A percentile compares a stretch with the other conserved stretches of the same genome.
Conservation (phyloP, 2,113 vertebrate genomes). For the Maccullochella peelii region DNA sequence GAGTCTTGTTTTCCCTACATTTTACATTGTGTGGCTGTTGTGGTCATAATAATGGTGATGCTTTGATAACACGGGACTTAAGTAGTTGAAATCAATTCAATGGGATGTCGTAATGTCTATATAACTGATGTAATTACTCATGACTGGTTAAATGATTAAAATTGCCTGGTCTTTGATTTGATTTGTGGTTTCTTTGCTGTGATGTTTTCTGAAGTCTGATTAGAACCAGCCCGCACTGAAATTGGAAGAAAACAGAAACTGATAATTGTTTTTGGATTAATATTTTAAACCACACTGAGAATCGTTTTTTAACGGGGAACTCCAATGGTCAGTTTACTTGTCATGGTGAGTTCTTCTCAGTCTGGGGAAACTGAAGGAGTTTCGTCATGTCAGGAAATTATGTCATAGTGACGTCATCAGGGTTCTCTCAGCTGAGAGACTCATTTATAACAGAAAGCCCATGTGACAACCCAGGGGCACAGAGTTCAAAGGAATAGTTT, state of each 20-base stretch:
- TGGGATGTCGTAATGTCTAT: conserved; percentile 72
- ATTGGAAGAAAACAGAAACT: neutral
- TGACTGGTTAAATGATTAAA: conserved; percentile 76
- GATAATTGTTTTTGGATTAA: neutral
- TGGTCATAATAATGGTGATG: conserved; percentile 35
- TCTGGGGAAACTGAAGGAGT: neutral
- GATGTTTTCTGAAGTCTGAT: neutral
- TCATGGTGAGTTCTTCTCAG: no score
- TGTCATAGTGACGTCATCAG: neutral
- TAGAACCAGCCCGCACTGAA: neutral
- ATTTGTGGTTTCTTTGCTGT: neutral
- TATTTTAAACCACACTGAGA: neutral
- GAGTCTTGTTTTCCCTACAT: conserved; percentile 37
- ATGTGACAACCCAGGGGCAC: neutral
- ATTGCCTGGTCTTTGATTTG: conserved; percentile 71
- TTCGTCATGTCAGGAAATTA: no score
- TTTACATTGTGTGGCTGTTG: conserved; percentile 37
- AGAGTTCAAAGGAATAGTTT: neutral
- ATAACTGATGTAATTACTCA: conserved; percentile 63
- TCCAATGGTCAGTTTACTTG: neutral
- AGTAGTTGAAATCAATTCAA: conserved; percentile 50
- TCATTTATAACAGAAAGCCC: neutral
- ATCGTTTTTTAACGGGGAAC: neutral
- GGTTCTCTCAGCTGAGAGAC: neutral
- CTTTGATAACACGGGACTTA: conserved; percentile 34